Percentiles rank a stretch among this genome's conserved stretches.
These are phyloP conservation scores for Patagioenas fasciata DNA, from an alignment of 2,113 vertebrate genomes.

Conservation along the genomic window DNA sequence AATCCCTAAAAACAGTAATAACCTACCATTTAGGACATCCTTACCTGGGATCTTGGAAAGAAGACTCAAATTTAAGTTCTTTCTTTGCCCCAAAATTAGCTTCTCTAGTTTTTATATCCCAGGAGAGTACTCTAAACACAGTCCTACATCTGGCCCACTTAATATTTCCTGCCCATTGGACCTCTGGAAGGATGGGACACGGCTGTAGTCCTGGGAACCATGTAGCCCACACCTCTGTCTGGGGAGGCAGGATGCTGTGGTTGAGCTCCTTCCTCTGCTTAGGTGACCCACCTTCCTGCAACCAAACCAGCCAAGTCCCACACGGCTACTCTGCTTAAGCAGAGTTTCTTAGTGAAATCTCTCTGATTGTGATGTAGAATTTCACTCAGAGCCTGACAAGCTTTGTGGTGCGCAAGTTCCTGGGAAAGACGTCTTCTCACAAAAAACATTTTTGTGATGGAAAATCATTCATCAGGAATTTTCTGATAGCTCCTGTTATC, in stretches of 20 bases:
- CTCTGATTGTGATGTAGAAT: neutral
- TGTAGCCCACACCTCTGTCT: neutral
- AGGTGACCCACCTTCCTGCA: neutral
- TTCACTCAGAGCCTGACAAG: neutral
- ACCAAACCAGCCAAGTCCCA: neutral
- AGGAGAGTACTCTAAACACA: neutral
- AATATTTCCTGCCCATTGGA: neutral
- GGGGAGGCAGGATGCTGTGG: neutral
- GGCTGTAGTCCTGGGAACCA: neutral
- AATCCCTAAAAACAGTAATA: neutral
- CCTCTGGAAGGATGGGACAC: neutral
- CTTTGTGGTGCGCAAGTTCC: neutral
- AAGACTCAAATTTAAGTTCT: neutral
- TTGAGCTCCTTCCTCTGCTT: neutral
- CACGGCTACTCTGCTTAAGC: neutral
- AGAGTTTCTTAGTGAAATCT: neutral
- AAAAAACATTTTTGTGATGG: neutral
- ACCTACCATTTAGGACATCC: neutral
- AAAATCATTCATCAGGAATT: neutral
- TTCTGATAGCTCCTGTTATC: neutral
- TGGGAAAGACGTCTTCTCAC: neutral
- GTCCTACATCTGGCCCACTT: neutral
- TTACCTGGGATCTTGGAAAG: neutral
- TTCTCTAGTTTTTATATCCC: neutral
- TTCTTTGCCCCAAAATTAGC: neutral